A percentile compares a stretch with the other conserved stretches of the same genome.
Conservation (phyloP, 2,888 invertebrate species). For the Nudaria mundana region DNA sequence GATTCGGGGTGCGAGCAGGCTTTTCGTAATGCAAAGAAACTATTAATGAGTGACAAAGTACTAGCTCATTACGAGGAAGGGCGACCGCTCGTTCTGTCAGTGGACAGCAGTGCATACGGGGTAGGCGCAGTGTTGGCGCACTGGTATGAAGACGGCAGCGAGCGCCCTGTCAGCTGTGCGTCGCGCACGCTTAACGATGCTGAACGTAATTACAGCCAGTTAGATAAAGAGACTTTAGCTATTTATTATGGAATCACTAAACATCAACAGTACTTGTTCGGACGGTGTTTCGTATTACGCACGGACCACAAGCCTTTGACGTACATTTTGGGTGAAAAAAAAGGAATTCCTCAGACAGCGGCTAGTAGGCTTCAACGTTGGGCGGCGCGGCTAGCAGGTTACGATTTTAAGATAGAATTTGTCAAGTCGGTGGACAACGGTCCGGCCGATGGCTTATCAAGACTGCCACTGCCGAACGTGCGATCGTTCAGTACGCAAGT, state of each 20-base stretch:
- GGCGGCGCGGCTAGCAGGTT: constrained; percentile 2
- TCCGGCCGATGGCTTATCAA: neutral
- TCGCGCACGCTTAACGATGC: neutral
- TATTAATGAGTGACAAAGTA: too few relatives aligned
- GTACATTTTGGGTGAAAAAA: constrained; percentile 5
- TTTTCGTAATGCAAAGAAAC: too few relatives aligned
- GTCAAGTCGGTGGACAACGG: neutral
- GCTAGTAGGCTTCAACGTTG: constrained; percentile 3
- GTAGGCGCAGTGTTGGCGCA: constrained; percentile 2
- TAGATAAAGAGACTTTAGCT: constrained; percentile 1
- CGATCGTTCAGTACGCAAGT: neutral
- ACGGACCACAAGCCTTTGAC: constrained; percentile 12
- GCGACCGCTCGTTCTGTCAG: neutral
- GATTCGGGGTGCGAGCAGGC: too few relatives aligned
- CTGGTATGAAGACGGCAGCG: neutral
- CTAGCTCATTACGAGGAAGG: neutral
- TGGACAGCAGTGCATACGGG: neutral
- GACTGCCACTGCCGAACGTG: neutral
- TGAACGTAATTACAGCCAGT: neutral
- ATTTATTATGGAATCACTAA: too few relatives aligned
- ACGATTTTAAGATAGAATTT: constrained; percentile 4
- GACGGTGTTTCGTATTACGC: constrained; percentile 1
- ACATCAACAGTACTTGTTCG: constrained; percentile 11
- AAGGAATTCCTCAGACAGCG: constrained; percentile 8
- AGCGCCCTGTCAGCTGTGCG: neutral